Evolutionary conservation across 2,888 invertebrate species (phyloP).

Genomic region (Acronicta leporina): DNA sequence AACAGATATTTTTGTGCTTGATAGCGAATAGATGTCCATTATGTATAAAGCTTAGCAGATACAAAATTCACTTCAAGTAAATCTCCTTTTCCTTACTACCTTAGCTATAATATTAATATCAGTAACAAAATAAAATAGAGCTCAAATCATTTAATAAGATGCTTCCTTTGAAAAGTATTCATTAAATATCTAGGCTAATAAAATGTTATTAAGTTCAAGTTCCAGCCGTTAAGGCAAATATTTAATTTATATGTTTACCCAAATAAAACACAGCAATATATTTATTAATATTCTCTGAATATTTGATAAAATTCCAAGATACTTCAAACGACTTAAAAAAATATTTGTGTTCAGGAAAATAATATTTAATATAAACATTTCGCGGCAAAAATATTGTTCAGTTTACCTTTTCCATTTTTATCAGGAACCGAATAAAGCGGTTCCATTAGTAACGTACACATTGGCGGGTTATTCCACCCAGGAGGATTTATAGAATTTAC

Average conservation of each 20-base stretch:
- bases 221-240: slow-evolving; percentile 4
- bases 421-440: slow-evolving; percentile 34
- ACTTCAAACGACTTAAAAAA: slow-evolving; percentile 19
- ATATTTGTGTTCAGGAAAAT: slow-evolving; percentile 17
- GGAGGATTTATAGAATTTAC: slow-evolving; percentile 14
- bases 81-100: too few species aligned
- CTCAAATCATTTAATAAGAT: too few species aligned
- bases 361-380: slow-evolving; percentile 30
- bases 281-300: slow-evolving; percentile 30
- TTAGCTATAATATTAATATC: too few species aligned
- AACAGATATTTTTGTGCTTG: too few species aligned
- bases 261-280: slow-evolving; percentile 6
- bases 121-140: too few species aligned
- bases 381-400: slow-evolving; percentile 27
- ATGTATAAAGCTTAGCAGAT: too few species aligned
- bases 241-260: neutral
- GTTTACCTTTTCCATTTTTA: slow-evolving; percentile 42
- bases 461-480: slow-evolving; percentile 54
- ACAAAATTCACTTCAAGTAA: too few species aligned
- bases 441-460: slow-evolving; percentile 66
- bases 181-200: too few species aligned
- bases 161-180: too few species aligned
- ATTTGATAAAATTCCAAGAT: slow-evolving; percentile 18
- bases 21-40: too few species aligned
- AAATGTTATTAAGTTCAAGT: neutral